Evolutionary conservation across 2,113 vertebrate genomes (phyloP).

Genomic region (Sarotherodon lohbergeri): DNA sequence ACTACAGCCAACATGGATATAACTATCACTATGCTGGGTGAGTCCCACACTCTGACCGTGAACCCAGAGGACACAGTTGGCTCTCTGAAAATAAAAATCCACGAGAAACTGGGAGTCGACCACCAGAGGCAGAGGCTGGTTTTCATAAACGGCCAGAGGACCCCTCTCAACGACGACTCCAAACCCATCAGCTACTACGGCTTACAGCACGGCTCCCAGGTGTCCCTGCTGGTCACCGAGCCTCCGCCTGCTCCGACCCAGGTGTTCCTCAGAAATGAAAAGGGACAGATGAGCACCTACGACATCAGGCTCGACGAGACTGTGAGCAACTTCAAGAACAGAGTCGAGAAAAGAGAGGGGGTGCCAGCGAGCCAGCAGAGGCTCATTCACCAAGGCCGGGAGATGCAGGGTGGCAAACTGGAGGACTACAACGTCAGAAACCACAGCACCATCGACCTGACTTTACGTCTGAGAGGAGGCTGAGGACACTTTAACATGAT

Average conservation of each 20-base stretch:
- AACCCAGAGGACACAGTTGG: slow-evolving; percentile 38
- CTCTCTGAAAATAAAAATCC: slow-evolving; percentile 18
- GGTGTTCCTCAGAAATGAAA: slow-evolving; percentile 62
- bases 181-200: slow-evolving; percentile 2
- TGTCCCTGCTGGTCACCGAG: slow-evolving; percentile 54
- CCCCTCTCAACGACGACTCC: slow-evolving; percentile 3
- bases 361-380: slow-evolving; percentile 50
- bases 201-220: slow-evolving; percentile 17
- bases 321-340: slow-evolving; percentile 31
- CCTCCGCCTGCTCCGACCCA: not conserved
- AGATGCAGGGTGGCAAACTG: slow-evolving; percentile 33
- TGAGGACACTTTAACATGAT: not conserved
- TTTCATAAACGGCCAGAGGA: slow-evolving; percentile 6
- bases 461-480: slow-evolving; percentile 54
- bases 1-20: slow-evolving; percentile 36
- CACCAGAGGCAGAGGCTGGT: slow-evolving; percentile 13
- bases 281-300: slow-evolving; percentile 27
- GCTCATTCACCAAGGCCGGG: slow-evolving; percentile 32
- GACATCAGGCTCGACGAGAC: slow-evolving; percentile 28
- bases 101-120: not conserved
- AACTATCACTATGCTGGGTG: not conserved
- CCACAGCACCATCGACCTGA: slow-evolving; percentile 48
- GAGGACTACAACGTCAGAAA: slow-evolving; percentile 39
- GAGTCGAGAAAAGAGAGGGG: slow-evolving; percentile 21
- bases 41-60: not conserved